A percentile compares a stretch with the other conserved stretches of the same genome.
These are phyloP conservation scores for Notamacropus eugenii DNA, from an alignment of 2,797 vertebrate species.

Conservation along the genomic window DNA sequence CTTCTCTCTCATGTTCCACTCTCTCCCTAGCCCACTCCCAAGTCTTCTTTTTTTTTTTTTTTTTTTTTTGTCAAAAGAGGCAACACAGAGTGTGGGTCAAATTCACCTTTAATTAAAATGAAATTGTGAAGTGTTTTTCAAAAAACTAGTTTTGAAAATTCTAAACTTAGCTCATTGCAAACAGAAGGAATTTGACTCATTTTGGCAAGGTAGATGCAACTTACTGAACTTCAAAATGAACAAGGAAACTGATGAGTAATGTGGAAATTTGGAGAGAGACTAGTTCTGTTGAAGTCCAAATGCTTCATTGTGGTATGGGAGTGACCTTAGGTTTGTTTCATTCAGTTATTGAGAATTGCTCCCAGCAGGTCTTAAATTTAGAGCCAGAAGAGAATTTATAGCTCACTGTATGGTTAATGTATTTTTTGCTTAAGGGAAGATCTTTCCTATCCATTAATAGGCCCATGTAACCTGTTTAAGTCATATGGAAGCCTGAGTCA, in stretches of 20 bases:
- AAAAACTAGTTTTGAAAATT: not conserved
- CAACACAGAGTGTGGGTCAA: not conserved
- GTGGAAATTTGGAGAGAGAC: constrained; percentile 23
- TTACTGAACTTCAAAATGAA: constrained; percentile 14
- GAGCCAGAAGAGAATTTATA: not conserved
- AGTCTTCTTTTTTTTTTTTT: not conserved
- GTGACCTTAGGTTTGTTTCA: constrained; percentile 14
- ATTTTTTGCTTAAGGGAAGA: too few species aligned
- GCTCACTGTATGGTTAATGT: not conserved
- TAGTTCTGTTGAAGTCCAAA: constrained; percentile 16
- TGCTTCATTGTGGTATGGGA: constrained; percentile 12
- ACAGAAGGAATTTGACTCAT: constrained; percentile 31
- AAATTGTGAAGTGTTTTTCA: not conserved
- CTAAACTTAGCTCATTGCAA: constrained; percentile 1
- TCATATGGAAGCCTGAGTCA: too few species aligned
- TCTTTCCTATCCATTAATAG: too few species aligned
- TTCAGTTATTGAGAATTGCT: not conserved
- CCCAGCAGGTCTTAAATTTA: not conserved
- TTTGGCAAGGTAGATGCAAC: constrained; percentile 10
- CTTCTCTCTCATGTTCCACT: not conserved
- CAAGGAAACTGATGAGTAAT: constrained; percentile 16
- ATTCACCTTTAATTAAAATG: not conserved
- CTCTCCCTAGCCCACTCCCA: not conserved
- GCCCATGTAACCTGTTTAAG: too few species aligned
- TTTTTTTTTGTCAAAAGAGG: not conserved